Conservation (phyloP, 1,140 invertebrate species). For the Papilio glaucus region DNA sequence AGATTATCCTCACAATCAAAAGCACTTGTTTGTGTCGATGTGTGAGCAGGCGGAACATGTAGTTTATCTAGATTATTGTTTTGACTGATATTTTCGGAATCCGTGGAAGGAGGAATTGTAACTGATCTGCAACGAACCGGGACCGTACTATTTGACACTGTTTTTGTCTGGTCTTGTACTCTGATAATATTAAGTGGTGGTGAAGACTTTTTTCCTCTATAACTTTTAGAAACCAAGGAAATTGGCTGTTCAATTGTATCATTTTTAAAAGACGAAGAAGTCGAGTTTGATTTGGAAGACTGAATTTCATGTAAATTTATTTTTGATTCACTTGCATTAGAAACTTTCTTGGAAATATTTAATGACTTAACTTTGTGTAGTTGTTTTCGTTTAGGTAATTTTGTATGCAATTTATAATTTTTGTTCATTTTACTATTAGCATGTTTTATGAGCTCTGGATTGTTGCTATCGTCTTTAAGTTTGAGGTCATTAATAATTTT, state of each 20-base stretch:
- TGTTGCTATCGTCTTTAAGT: constrained; percentile 22
- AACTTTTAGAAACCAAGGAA: neutral
- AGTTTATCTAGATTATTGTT: neutral
- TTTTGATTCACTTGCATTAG: constrained; percentile 47
- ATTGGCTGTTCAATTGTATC: constrained; percentile 7
- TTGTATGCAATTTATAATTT: constrained; percentile 40
- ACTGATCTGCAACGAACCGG: constrained; percentile 3
- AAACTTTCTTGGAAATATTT: constrained; percentile 66
- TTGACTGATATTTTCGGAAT: constrained; percentile 18
- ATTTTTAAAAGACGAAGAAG: constrained; percentile 42
- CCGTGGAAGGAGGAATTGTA: neutral
- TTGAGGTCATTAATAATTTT: constrained; percentile 56
- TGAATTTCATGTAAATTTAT: constrained; percentile 11
- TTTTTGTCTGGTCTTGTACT: neutral
- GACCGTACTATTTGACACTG: neutral
- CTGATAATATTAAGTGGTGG: neutral
- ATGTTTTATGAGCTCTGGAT: constrained; percentile 40
- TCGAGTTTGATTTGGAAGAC: constrained; percentile 28
- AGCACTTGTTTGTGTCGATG: constrained; percentile 64
- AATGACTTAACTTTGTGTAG: constrained; percentile 76
- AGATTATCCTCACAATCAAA: constrained; percentile 63
- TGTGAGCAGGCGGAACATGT: constrained; percentile 48
- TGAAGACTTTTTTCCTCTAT: neutral
- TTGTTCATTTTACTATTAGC: constrained; percentile 42
- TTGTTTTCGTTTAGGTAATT: constrained; percentile 50